Evolutionary conservation across 2,888 invertebrate genomes (phyloP).

Genomic region (Drosophila prostipennis): DNA sequence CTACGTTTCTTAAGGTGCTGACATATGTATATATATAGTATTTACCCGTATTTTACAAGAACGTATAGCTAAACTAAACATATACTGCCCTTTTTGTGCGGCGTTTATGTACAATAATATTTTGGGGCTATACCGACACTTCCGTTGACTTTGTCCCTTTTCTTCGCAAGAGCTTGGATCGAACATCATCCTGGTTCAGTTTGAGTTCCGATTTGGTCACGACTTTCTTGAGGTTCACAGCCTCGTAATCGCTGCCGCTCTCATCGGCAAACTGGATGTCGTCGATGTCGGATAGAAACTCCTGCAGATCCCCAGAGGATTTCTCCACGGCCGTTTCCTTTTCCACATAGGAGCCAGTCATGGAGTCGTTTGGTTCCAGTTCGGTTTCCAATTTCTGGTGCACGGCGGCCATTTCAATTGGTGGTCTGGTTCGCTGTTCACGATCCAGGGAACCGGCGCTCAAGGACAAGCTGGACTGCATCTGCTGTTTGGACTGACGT

Average conservation of each 20-base stretch:
- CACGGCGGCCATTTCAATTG: slow-evolving; percentile 57
- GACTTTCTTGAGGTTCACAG: slow-evolving; percentile 56
- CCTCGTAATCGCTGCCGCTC: slow-evolving; percentile 75
- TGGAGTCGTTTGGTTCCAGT: slow-evolving; percentile 63
- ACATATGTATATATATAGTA: slow-evolving; percentile 50
- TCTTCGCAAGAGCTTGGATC: slow-evolving; percentile 11
- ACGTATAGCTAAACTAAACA: slow-evolving; percentile 33
- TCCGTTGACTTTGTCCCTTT: slow-evolving; percentile 51
- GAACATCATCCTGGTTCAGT: slow-evolving; percentile 20
- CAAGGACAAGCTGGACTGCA: slow-evolving; percentile 56
- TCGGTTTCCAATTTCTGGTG: slow-evolving; percentile 53
- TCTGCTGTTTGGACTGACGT: slow-evolving; percentile 70
- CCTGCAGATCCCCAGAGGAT: slow-evolving; percentile 86
- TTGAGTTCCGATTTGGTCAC: slow-evolving; percentile 18
- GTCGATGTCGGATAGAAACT: slow-evolving; percentile 85
- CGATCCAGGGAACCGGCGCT: slow-evolving; percentile 36
- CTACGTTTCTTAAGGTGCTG: slow-evolving; percentile 59
- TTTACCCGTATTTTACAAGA: slow-evolving; percentile 64
- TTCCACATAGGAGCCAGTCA: slow-evolving; percentile 84
- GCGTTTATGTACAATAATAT: slow-evolving; percentile 46
- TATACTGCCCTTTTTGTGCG: slow-evolving; percentile 14
- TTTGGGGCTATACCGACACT: slow-evolving; percentile 54
- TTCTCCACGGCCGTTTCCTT: slow-evolving; percentile 89
- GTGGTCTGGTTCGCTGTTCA: slow-evolving; percentile 35
- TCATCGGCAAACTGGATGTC: slow-evolving; percentile 91